A percentile compares a stretch with the other conserved stretches of the same genome.
Conservation (phyloP, 2,113 vertebrate species). For the Phycodurus eques region DNA sequence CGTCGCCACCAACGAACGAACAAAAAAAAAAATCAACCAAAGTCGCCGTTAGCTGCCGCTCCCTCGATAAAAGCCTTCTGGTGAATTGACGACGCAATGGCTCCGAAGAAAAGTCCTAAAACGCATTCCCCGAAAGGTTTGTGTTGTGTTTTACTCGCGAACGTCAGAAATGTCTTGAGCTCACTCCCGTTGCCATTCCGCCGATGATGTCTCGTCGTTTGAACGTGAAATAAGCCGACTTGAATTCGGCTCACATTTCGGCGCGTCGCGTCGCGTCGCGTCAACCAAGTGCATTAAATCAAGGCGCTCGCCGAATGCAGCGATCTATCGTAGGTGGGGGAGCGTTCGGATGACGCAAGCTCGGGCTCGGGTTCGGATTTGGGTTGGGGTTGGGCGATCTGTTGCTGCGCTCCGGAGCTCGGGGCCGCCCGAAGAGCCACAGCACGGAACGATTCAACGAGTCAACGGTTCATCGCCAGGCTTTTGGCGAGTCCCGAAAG, state of each 20-base stretch:
- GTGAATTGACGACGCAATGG: constrained; percentile 7
- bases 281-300: too few relatives aligned
- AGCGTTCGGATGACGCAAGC: too few relatives aligned
- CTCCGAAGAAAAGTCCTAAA: constrained; percentile 8
- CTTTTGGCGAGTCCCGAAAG: too few relatives aligned
- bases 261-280: too few relatives aligned
- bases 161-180: neutral
- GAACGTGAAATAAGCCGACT: neutral
- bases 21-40: neutral
- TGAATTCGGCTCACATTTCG: neutral
- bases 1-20: neutral
- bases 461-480: too few relatives aligned
- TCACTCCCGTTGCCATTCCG: neutral
- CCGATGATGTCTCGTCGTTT: neutral
- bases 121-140: constrained; percentile 3
- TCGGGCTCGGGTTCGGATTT: too few relatives aligned
- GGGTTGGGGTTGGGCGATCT: too few relatives aligned
- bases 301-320: neutral
- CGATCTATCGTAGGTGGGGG: too few relatives aligned
- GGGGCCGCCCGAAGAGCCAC: neutral
- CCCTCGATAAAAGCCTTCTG: neutral
- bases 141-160: neutral
- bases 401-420: too few relatives aligned
- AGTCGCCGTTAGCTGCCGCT: neutral
- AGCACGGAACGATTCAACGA: neutral